These are phyloP conservation scores for Colostygia pectinataria DNA, from an alignment of 2,888 invertebrate species.

Conservation along the genomic window DNA sequence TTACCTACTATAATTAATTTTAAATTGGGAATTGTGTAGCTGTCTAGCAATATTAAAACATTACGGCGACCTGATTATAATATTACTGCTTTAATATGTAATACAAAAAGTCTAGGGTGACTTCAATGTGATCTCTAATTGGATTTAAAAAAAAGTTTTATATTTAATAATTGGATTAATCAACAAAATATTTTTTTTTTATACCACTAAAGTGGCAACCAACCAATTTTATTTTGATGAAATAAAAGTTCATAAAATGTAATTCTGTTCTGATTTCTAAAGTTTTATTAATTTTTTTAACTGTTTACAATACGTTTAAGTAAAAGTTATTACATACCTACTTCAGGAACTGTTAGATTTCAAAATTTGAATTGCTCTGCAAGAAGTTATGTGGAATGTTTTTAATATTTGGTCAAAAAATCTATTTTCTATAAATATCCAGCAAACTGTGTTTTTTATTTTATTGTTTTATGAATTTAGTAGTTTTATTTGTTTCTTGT, in stretches of 20 bases:
- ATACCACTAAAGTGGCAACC: too few species aligned
- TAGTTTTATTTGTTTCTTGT: constrained; percentile 49
- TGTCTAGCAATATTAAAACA: constrained; percentile 9
- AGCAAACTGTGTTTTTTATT: constrained; percentile 13
- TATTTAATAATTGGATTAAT: constrained; percentile 29
- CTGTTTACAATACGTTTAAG: too few species aligned
- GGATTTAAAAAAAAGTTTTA: constrained; percentile 54
- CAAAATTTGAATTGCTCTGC: background rate
- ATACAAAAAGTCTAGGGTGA: constrained; percentile 69
- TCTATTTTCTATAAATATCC: background rate
- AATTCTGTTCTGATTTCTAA: background rate
- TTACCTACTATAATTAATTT: too few species aligned
- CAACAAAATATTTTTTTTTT: constrained; percentile 13
- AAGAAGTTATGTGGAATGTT: background rate
- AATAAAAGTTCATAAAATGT: constrained; percentile 5
- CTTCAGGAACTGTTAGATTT: background rate
- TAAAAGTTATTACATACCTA: too few species aligned
- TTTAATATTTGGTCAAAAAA: background rate
- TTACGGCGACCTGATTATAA: constrained; percentile 60
- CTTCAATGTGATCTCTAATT: constrained; percentile 78
- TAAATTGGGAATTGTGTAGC: too few species aligned
- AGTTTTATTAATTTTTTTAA: too few species aligned
- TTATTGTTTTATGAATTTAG: constrained; percentile 19
- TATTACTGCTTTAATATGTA: constrained; percentile 70
- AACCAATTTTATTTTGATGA: background rate